Base-by-base conservation (phyloP, 2,888 invertebrate species). In the Stratiomys singularior region DNA sequence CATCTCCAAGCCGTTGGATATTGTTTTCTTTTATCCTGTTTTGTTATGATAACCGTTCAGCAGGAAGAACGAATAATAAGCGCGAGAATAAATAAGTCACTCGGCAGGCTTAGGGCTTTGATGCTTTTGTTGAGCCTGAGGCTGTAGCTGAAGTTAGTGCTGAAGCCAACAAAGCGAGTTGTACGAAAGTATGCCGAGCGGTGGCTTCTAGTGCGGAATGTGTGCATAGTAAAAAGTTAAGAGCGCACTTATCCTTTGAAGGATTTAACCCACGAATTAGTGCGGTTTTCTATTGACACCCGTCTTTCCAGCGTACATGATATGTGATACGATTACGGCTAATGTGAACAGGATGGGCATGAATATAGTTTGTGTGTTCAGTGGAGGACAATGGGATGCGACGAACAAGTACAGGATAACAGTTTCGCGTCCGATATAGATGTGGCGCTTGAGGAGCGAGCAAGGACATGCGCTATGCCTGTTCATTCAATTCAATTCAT, bases 401-500 rank as follows among this genome's bases (percentile, higher is more conserved):
- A 25, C 69, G 23, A 46, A 47, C 47, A 5, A 60, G 37, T 47
- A 30, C 46, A 67, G 47, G 69, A 69, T 47, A 47, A 46, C 30
- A 69, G 69, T 46, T 69, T 47, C 15, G 46, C 44, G 28, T 37
- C 9, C 37, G 9, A 3, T 3, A 37, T 37, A 37, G 37, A 37
- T 9, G 37, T 37, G 37, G 37, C n/a, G n/a, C n/a, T n/a, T 23
- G 67, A 37, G 11, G 44, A 44, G 67, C 21, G 44, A 25, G 27
- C 69, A 47, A 46, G 27, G 69, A 69, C 69, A 69, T 69, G 69
- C 69, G 69, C 69, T 25, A 25, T 66, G 66, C 37, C 30, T 15
- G 37, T 37, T 25, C 47, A 69, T 30, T 69, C 44, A 47, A 69
- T 21, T 47, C 44, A 69, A 69, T 47, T 46, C 69, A 47, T 44